Conservation (phyloP, 2,888 invertebrate species). For the Encarsia formosa region DNA sequence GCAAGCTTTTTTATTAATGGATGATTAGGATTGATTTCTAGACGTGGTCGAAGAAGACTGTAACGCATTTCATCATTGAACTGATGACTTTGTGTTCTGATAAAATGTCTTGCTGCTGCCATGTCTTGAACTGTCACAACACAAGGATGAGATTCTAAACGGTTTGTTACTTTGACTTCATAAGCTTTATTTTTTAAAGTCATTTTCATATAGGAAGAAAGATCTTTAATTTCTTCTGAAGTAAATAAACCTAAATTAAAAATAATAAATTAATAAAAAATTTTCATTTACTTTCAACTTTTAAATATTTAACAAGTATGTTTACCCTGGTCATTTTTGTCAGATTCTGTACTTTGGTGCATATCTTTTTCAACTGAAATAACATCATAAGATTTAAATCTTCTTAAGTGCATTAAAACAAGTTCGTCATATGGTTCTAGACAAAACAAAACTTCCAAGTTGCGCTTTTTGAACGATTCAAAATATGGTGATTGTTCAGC, state of each 20-base stretch:
- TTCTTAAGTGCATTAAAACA: slow-evolving; percentile 81
- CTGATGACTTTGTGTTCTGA: slow-evolving; percentile 80
- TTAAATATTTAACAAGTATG: slow-evolving; percentile 6
- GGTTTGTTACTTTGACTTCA: slow-evolving; percentile 77
- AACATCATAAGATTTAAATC: slow-evolving; percentile 72
- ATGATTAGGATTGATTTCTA: slow-evolving; percentile 93
- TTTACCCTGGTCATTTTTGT: slow-evolving; percentile 44
- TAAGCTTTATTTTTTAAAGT: slow-evolving; percentile 75
- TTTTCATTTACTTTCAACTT: slow-evolving; percentile 1
- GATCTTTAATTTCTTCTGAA: slow-evolving; percentile 70
- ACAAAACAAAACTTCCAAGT: slow-evolving; percentile 90
- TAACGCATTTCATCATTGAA: slow-evolving; percentile 81
- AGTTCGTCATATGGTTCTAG: slow-evolving; percentile 97
- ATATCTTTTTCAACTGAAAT: slow-evolving; percentile 93
- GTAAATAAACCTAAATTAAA: slow-evolving; percentile 49
- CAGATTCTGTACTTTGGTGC: slow-evolving; percentile 64
- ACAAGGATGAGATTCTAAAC: slow-evolving; percentile 87
- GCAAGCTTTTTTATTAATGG: slow-evolving; percentile 85
- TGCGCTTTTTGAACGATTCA: slow-evolving; percentile 82
- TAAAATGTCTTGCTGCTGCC: slow-evolving; percentile 93
- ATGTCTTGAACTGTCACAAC: slow-evolving; percentile 94
- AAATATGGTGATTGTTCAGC: slow-evolving; percentile 94
- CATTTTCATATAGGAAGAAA: slow-evolving; percentile 75
- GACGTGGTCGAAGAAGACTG: slow-evolving; percentile 80
- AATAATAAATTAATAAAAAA: neutral